Base-by-base conservation (phyloP, 2,888 invertebrate species). In the Synanthedon tipuliformis region DNA sequence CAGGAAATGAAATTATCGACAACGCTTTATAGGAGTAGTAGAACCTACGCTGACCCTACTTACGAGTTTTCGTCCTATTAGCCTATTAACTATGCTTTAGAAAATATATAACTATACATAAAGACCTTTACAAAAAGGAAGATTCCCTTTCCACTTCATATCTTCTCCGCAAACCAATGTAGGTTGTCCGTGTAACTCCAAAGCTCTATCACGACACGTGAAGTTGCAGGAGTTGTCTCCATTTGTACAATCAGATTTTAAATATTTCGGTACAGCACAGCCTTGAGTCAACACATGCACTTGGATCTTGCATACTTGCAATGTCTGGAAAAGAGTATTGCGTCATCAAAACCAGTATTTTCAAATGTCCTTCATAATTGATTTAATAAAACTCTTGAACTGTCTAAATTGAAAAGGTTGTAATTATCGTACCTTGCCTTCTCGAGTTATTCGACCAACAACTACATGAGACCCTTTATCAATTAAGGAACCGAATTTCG, bases 231-330 rank as follows among this genome's bases (percentile, higher is more conserved):
- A 61, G 59, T 71, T 74, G 59, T 69, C 69, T 61, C 60, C 57
- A 57, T 76, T 69, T 52, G 67, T 61, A 65, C 82, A 81, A 51
- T 77, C 68, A 41, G 75, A 63, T 50, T 67, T 55, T 56, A 87
- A 71, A 61, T 79, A 68, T 56, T 70, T 76, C 51, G 87, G 81
- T 23, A 77, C 65, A 18, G 71, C 63, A 61, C 89, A 89, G 52
- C 68, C 70, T 61, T 83, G 83, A 52, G 75, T 64, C 55, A 87
- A 65, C 3, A 87, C 84, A 61, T 84, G 75, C 52, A 86, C 70
- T 61, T 80, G 77, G 68, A 82, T 78, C 65, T 84, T 81, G 62
- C 89, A 89, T 52, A 75, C 66, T 60, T 79, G 78, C 3, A 85
- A 63, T 54, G 72, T 69, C 83, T 87, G 72, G 49, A 78, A 77